Conservation (phyloP, 1,140 invertebrate species). For the Penaeus vannamei region DNA sequence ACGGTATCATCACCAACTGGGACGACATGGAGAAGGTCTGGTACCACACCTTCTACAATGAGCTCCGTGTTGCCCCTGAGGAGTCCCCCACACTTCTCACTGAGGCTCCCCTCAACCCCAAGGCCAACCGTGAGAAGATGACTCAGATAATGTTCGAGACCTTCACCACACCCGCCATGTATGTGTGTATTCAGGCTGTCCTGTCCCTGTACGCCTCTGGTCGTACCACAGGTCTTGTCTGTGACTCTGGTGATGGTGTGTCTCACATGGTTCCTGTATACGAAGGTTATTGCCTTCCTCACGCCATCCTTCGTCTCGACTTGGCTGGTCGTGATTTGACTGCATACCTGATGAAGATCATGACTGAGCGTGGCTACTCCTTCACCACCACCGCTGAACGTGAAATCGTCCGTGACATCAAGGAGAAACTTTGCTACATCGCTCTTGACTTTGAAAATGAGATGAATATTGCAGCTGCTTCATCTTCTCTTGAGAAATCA, state of each 20-base stretch:
- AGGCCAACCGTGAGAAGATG: constrained; percentile 86
- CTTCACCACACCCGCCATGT: constrained; percentile 70
- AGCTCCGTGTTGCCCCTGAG: constrained; percentile 93
- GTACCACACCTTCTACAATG: constrained; percentile 97
- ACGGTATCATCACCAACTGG: constrained; percentile 97
- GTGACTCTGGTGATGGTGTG: constrained; percentile 12
- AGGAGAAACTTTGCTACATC: constrained; percentile 72
- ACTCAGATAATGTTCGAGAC: constrained; percentile 79
- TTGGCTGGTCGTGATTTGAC: no score
- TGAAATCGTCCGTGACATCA: constrained; percentile 79
- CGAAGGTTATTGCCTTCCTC: neutral
- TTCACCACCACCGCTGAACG: constrained; percentile 70
- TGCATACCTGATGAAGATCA: constrained; percentile 73
- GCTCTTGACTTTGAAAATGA: neutral
- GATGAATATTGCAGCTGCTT: constrained; percentile 5
- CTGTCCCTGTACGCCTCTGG: constrained; percentile 23
- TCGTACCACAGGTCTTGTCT: constrained; percentile 1
- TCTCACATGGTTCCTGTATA: constrained; percentile 21
- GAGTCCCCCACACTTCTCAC: constrained; percentile 93
- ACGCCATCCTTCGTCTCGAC: no score
- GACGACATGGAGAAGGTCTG: constrained; percentile 98
- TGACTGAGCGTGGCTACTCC: constrained; percentile 72
- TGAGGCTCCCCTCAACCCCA: constrained; percentile 93
- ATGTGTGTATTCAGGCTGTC: constrained; percentile 24
- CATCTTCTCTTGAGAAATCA: neutral